A percentile compares a stretch with the other conserved stretches of the same genome.
Conservation (phyloP, 2,113 vertebrate species). For the Crotophaga sulcirostris region DNA sequence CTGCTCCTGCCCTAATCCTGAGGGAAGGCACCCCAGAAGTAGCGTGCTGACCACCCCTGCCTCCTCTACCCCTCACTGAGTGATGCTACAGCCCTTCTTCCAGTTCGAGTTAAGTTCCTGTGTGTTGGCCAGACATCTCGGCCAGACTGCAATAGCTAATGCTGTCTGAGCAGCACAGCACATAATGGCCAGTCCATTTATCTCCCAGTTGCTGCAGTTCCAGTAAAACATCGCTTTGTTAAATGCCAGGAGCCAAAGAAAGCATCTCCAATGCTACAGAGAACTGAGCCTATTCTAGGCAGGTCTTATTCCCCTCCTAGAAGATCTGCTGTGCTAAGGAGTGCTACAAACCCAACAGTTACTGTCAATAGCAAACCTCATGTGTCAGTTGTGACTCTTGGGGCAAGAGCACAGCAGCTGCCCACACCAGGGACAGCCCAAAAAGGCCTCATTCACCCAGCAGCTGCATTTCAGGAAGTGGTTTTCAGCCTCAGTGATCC, state of each 20-base stretch:
- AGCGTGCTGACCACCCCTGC: neutral
- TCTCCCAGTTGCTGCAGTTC: constrained; percentile 18
- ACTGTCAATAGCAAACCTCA: neutral
- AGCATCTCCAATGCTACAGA: neutral
- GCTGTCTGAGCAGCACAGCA: constrained; percentile 34
- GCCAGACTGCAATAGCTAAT: constrained; percentile 36
- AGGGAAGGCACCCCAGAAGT: neutral
- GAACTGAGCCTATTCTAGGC: neutral
- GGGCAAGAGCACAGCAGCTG: neutral
- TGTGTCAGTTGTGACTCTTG: neutral
- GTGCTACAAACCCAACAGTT: neutral
- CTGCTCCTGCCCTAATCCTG: neutral
- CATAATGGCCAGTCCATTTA: constrained; percentile 43
- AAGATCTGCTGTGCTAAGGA: neutral
- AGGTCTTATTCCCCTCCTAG: neutral
- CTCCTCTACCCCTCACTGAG: neutral
- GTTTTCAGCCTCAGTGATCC: neutral
- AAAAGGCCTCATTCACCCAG: neutral
- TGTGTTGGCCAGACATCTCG: neutral
- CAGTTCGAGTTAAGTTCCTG: neutral
- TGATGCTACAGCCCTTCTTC: neutral
- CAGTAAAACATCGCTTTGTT: constrained; percentile 47
- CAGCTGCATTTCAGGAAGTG: neutral
- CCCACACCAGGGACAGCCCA: neutral
- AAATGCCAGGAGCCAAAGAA: constrained; percentile 12